phyloP scores from a whole-genome alignment of 1,140 invertebrate genomes.

The Aphaenogaster rudis region DNA sequence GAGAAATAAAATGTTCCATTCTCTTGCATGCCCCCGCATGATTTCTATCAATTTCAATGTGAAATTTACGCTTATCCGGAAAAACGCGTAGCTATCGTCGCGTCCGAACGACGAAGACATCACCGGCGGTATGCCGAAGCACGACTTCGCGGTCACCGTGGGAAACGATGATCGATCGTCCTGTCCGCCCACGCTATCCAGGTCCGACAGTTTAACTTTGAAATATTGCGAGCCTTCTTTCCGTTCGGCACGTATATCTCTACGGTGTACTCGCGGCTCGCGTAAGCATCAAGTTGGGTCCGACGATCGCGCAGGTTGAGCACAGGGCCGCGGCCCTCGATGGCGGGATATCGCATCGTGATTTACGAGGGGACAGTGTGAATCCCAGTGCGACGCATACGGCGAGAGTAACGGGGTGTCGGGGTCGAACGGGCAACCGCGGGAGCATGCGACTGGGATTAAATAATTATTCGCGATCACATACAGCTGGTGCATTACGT shows the following conservation, averaged over 20 bases:
- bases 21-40: too few relatives aligned
- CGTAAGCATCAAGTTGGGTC: conserved; percentile 42
- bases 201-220: conserved; percentile 73
- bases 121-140: conserved; percentile 30
- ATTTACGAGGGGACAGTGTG: conserved; percentile 79
- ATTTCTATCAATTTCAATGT: not conserved
- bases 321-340: not conserved
- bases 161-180: conserved; percentile 74
- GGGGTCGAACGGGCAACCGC: conserved; percentile 17
- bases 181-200: conserved; percentile 69
- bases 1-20: not conserved
- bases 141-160: conserved; percentile 36
- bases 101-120: conserved; percentile 30
- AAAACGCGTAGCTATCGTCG: not conserved
- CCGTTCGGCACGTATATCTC: conserved; percentile 54
- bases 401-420: conserved; percentile 56
- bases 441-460: conserved; percentile 71
- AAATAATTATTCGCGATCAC: conserved; percentile 82
- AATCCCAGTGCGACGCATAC: conserved; percentile 68
- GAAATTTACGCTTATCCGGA: not conserved
- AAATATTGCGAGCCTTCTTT: conserved; percentile 70
- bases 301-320: conserved; percentile 7
- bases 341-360: conserved; percentile 61
- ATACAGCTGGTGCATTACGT: conserved; percentile 77
- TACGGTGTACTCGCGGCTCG: conserved; percentile 34